Conservation (phyloP, 2,113 vertebrate genomes). For the Echinops telfairi region DNA sequence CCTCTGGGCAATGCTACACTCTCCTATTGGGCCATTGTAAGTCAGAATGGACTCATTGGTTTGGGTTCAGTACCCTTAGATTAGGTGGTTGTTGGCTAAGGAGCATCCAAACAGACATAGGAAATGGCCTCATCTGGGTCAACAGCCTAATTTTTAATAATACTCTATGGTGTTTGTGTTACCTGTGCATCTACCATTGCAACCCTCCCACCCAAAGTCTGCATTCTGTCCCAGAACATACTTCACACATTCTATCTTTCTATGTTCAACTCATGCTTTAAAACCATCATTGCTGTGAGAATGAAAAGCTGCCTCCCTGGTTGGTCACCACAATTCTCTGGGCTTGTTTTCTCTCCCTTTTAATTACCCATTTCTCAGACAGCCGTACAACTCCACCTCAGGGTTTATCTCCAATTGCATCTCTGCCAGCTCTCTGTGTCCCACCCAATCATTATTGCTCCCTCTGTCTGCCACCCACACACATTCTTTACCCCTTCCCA, state of each 20-base stretch:
- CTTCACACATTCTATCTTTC: neutral
- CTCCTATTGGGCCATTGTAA: no score
- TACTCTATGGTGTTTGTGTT: neutral
- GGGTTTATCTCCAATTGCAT: neutral
- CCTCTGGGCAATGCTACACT: no score
- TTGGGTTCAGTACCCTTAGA: no score
- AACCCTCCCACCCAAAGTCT: neutral
- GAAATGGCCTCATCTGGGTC: neutral
- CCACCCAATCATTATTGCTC: constrained; percentile 44
- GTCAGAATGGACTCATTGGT: no score
- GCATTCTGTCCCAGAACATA: neutral
- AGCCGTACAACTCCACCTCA: neutral
- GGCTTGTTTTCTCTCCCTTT: neutral
- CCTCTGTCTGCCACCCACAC: constrained; percentile 47
- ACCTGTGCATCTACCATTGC: neutral
- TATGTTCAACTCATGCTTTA: neutral
- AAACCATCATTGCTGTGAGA: neutral
- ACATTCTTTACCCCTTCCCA: constrained; percentile 37
- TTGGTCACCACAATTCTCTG: neutral
- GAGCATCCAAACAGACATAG: neutral
- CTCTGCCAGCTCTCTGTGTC: neutral
- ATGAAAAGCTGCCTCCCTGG: neutral
- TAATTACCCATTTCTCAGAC: neutral
- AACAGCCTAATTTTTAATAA: neutral
- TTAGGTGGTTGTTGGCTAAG: neutral